Evolutionary conservation across 2,113 vertebrate species (phyloP).

Genomic region (Delphinapterus leucas): DNA sequence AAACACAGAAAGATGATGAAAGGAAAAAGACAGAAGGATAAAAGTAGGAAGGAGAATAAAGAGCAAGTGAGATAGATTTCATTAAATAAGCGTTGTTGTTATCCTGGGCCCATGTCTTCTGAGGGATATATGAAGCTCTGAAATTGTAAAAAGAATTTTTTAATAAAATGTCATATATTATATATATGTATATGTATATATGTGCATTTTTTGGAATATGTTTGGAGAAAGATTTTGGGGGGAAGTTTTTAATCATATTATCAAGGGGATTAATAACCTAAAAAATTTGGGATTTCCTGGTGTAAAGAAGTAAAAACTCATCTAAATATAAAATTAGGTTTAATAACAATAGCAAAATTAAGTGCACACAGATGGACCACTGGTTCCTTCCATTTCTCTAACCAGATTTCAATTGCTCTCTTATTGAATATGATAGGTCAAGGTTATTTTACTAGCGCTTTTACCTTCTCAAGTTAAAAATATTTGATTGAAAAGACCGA

Average conservation of each 20-base stretch:
- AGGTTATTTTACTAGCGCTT: background rate
- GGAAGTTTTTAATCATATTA: background rate
- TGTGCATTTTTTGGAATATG: background rate
- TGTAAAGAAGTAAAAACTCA: background rate
- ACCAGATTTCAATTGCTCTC: background rate
- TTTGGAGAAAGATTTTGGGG: background rate
- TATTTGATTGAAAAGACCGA: background rate
- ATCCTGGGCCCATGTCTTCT: background rate
- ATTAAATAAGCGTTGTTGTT: background rate
- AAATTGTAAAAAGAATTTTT: background rate
- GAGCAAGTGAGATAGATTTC: background rate
- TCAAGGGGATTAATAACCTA: background rate
- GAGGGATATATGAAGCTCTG: background rate
- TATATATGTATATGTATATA: background rate
- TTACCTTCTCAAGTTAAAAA: slow-evolving; percentile 28
- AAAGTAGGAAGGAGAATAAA: background rate
- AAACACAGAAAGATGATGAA: background rate
- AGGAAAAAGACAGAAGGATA: background rate
- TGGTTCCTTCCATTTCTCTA: background rate
- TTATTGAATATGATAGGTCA: background rate
- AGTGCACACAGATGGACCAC: background rate
- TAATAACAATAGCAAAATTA: slow-evolving; percentile 32
- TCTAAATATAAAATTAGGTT: slow-evolving; percentile 10
- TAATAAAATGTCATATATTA: background rate
- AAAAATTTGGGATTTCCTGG: background rate